phyloP scores from a whole-genome alignment of 2,888 invertebrate genomes.

The Trissolcus japonicus region DNA sequence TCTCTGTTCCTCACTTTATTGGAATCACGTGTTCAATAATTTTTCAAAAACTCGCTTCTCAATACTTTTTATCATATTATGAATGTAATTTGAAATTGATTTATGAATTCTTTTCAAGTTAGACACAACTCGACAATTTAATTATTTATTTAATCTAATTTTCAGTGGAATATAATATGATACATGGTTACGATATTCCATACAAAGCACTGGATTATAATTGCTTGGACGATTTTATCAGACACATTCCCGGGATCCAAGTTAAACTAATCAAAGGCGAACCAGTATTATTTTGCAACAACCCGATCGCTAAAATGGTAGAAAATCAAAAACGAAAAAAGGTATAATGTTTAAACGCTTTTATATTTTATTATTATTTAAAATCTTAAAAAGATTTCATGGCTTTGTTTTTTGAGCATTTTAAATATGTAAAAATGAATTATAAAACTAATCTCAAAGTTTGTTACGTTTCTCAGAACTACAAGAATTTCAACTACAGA shows the following conservation, averaged over 20 bases:
- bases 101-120: neutral
- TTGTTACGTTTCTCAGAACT: neutral
- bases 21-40: no score
- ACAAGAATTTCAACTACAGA: neutral
- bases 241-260: constrained; percentile 14
- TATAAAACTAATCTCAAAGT: neutral
- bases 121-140: neutral
- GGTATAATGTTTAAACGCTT: no score
- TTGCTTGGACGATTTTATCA: constrained; percentile 22
- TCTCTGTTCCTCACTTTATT: neutral
- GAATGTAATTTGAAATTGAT: no score
- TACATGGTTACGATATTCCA: constrained; percentile 14
- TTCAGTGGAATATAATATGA: constrained; percentile 19
- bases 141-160: neutral
- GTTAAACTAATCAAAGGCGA: neutral
- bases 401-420: neutral
- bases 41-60: no score
- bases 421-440: neutral
- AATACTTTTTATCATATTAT: no score
- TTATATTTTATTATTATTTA: neutral
- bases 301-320: constrained; percentile 16
- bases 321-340: constrained; percentile 15
- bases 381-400: neutral
- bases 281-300: neutral
- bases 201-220: constrained; percentile 15